Conservation (phyloP, 2,113 vertebrate genomes). For the Charadrius vociferus region DNA sequence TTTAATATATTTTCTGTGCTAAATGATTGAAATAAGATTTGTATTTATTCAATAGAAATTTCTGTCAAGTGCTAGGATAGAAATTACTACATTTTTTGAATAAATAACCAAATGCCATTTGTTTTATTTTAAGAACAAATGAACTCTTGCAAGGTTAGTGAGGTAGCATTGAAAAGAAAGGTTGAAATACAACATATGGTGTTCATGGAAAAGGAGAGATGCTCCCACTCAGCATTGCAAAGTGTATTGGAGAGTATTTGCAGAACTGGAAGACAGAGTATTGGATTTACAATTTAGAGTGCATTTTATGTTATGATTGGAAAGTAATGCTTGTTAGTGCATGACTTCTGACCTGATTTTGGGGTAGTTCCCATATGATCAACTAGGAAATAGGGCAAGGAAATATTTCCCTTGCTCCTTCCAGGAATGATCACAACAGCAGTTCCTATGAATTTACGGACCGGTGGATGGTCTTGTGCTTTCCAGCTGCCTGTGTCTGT, state of each 20-base stretch:
- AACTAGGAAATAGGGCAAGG: background rate
- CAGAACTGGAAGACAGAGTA: background rate
- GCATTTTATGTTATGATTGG: background rate
- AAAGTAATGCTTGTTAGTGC: background rate
- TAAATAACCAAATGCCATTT: background rate
- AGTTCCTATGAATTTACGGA: background rate
- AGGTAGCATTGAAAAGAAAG: background rate
- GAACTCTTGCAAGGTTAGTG: background rate
- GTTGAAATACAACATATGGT: background rate
- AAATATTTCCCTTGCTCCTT: background rate
- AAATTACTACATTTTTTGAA: background rate
- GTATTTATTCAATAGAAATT: background rate
- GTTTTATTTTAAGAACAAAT: background rate
- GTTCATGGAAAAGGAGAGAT: background rate
- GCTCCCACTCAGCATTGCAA: background rate
- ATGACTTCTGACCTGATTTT: background rate
- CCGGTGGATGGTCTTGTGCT: accelerated
- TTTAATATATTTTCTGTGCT: background rate
- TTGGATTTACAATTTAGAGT: background rate
- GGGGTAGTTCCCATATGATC: background rate
- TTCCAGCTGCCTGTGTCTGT: background rate
- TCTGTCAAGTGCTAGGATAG: background rate
- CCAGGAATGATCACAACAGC: background rate
- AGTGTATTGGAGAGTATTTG: background rate
- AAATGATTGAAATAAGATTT: background rate